These are phyloP conservation scores for Halictus ligatus DNA, from an alignment of 2,888 invertebrate genomes.

Conservation along the genomic window DNA sequence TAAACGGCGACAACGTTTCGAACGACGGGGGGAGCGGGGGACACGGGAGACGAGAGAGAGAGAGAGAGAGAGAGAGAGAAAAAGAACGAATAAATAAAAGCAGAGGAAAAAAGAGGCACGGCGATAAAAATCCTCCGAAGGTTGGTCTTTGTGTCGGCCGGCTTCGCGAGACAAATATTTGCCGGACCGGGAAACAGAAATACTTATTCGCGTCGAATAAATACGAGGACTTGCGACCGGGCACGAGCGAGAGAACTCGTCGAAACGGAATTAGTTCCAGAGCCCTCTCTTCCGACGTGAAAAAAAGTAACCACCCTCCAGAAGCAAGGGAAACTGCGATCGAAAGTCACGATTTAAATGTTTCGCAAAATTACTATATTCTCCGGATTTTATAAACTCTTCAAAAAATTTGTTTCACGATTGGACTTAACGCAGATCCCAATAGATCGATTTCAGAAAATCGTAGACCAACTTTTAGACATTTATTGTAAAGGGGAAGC, in stretches of 20 bases:
- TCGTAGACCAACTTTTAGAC: too few species aligned
- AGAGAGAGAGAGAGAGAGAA: too few species aligned
- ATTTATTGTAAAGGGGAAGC: too few species aligned
- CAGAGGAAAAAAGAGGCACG: neutral
- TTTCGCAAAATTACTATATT: too few species aligned
- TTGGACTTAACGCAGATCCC: too few species aligned
- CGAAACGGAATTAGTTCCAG: slow-evolving; percentile 36
- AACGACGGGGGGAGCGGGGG: neutral
- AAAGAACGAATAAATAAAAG: neutral
- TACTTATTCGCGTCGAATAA: slow-evolving; percentile 53
- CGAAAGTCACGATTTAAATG: too few species aligned
- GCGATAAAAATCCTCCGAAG: slow-evolving; percentile 50
- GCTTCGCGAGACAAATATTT: slow-evolving; percentile 44
- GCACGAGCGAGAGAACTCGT: neutral
- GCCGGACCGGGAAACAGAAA: slow-evolving; percentile 34
- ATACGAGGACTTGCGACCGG: neutral
- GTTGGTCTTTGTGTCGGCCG: slow-evolving; percentile 38
- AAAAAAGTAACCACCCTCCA: too few species aligned
- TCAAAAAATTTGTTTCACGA: too few species aligned
- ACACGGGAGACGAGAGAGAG: neutral
- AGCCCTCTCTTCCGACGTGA: slow-evolving; percentile 7
- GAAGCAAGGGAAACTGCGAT: too few species aligned
- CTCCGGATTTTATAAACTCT: too few species aligned
- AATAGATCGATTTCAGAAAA: too few species aligned
- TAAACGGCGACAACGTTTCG: slow-evolving; percentile 51